Percentiles rank a stretch among this genome's conserved stretches.
Evolutionary conservation across 1,140 invertebrate genomes (phyloP).

Genomic region (Brachionus koreanus): DNA sequence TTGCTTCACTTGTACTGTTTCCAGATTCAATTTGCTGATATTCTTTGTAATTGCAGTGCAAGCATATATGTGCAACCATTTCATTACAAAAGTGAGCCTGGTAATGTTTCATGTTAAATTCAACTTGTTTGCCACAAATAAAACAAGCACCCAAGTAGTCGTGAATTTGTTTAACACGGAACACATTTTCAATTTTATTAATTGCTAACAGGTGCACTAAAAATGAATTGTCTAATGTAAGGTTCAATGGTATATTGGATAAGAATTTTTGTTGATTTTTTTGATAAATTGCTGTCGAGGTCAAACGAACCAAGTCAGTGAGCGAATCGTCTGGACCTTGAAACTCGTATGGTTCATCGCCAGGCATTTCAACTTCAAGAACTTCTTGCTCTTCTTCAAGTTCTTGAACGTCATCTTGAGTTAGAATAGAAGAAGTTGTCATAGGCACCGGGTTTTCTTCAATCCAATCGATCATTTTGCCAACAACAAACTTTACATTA

Average conservation of each 20-base stretch:
- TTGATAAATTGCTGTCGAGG: conserved; percentile 22
- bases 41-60: conserved; percentile 40
- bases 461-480: background rate
- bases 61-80: conserved; percentile 10
- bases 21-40: conserved; percentile 1
- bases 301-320: background rate
- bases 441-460: background rate
- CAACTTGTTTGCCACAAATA: conserved; percentile 36
- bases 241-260: background rate
- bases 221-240: background rate
- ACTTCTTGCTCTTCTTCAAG: conserved; percentile 42
- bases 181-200: conserved; percentile 43
- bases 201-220: conserved; percentile 35
- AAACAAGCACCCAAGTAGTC: conserved; percentile 36
- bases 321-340: background rate
- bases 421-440: background rate
- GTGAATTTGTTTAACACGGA: conserved; percentile 42
- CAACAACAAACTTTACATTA: background rate
- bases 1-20: background rate
- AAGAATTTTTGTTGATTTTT: conserved; percentile 22
- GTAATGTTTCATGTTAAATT: conserved; percentile 44
- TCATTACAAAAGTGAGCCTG: conserved; percentile 27
- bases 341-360: conserved; percentile 1
- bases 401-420: conserved; percentile 34
- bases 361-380: conserved; percentile 34